These are phyloP conservation scores for Anaspis maculata DNA, from an alignment of 2,888 invertebrate species.

Conservation along the genomic window DNA sequence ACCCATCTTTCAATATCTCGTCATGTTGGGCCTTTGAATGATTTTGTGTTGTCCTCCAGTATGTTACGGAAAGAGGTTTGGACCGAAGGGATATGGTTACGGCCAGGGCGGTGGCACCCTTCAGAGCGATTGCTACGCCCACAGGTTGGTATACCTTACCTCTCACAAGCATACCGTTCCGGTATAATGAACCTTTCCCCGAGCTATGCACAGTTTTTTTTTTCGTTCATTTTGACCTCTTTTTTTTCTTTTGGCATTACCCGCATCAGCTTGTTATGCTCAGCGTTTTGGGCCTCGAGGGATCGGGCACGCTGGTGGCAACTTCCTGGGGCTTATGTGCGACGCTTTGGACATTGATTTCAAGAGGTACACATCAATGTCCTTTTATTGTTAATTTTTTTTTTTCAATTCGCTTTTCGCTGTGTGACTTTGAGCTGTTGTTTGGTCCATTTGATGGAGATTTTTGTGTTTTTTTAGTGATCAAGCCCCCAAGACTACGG, in stretches of 20 bases:
- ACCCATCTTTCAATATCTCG: too few relatives aligned
- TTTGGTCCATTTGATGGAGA: too few relatives aligned
- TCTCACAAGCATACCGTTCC: too few relatives aligned
- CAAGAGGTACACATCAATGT: conserved; percentile 66
- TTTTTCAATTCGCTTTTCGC: too few relatives aligned
- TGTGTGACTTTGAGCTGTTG: too few relatives aligned
- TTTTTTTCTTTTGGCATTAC: background rate
- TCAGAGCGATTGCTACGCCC: conserved; percentile 79
- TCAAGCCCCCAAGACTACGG: conserved; percentile 65
- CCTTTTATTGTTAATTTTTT: too few relatives aligned
- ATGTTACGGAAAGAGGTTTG: conserved; percentile 96
- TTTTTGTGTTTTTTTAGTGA: too few relatives aligned
- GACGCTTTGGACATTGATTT: conserved; percentile 71
- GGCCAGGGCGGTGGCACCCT: conserved; percentile 93
- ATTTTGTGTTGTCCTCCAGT: conserved; percentile 46
- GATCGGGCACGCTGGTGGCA: conserved; percentile 86
- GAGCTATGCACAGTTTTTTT: too few relatives aligned
- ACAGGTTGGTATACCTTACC: conserved; percentile 67
- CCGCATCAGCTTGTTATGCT: conserved; percentile 87
- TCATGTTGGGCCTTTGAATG: conserved; percentile 6
- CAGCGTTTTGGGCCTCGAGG: conserved; percentile 92
- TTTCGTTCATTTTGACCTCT: background rate
- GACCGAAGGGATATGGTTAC: conserved; percentile 95
- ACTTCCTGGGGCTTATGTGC: conserved; percentile 75
- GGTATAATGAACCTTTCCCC: too few relatives aligned